Base-by-base conservation (phyloP, 1,140 invertebrate species). In the Halesus radiatus region DNA sequence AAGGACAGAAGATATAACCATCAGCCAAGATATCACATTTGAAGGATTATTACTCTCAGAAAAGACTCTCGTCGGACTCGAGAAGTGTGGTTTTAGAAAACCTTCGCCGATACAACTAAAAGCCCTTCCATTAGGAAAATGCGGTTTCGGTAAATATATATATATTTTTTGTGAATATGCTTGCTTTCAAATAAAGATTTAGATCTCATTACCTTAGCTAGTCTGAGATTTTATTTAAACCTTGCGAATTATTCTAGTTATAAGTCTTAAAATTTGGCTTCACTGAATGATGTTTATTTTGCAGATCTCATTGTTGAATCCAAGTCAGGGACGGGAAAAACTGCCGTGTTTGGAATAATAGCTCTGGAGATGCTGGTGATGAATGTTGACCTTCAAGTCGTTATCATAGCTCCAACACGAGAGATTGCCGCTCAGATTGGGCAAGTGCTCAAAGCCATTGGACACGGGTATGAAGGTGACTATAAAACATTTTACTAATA, bases 311-410 rank as follows among this genome's bases (percentile, higher is more conserved):
- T 99, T 81, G 90, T 99, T 20, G 95, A 98, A 89, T 96, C 98
- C 0, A 99, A 99, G 89, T 98, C 98, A 45, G 98, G 98, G 5
- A 99, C 98, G 29, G 98, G 98, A 50, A 99, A 99, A 90, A 99
- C 98, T 0, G 93, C 96, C 84, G 97, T 99, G 7, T 99, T 99
- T 90, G 91, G 94, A 80, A 90, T 97, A 2, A 92, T 96, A 72
- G 94, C 96, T 64, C 87, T 99, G 78, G 96, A 99, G 88, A 92
- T 92, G 85, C 62, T 93, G 82, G 84, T 92, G 85, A 79, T 92
- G 2, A 84, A 85, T 78, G 85, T 85, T 58, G 85, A 87, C 37
- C 87, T 93, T 3, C 95, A 97, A 88, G 93, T 93, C 8, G 85
- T 99, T 53, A 93, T 99, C 68, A 84, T 99, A 58, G 95, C 96